Evolutionary conservation across 2,797 vertebrate species (phyloP), one percentile per base, ranked within the genome.

Genomic region (Borostomias antarcticus): DNA sequence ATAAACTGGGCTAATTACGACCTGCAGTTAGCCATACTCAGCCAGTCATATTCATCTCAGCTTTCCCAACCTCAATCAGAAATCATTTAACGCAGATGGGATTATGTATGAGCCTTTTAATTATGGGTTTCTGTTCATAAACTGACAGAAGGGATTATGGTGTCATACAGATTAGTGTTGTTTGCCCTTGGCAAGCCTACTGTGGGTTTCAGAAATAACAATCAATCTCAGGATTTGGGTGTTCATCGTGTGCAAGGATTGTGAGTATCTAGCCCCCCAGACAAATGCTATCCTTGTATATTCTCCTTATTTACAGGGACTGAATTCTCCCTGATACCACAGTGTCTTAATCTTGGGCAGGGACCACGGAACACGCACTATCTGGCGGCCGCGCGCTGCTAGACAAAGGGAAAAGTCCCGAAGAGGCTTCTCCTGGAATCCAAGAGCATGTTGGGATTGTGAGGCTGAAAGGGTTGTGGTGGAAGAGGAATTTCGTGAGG

Each of bases 341-440:
- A 48, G 35, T 40, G 17, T 25, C 45, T 68, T 59, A 50, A 57
- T 69, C 62, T 53, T 66, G 17, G 62, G 51, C 25, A 48, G n/a
- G 57, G 58, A 56, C 32, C 21, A 3, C n/a, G 4, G 9, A 40
- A 5, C 6, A 48, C 29, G 37, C 2, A 26, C 30, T 61, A 21
- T 69, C 52, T 70, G 47, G 58, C 26, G 65, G 45, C 10, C 67
- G 26, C 75, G 77, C 75, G 17, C 78, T 56, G 72, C 13, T 2
- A 26, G 30, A 26, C 40, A 21, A 47, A 51, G 28, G 23, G 19
- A 11, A 58, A 32, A 35, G 26, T 45, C 52, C 51, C 45, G n/a
- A 10, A 59, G 21, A 63, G 10, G 23, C 48, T 30, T 8, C 5
- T 43, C 21, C 56, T 30, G 48, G 28, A 10, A 45, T 70, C 32